These are phyloP conservation scores for Chromis chromis DNA, from an alignment of 2,797 vertebrate species.

Conservation along the genomic window DNA sequence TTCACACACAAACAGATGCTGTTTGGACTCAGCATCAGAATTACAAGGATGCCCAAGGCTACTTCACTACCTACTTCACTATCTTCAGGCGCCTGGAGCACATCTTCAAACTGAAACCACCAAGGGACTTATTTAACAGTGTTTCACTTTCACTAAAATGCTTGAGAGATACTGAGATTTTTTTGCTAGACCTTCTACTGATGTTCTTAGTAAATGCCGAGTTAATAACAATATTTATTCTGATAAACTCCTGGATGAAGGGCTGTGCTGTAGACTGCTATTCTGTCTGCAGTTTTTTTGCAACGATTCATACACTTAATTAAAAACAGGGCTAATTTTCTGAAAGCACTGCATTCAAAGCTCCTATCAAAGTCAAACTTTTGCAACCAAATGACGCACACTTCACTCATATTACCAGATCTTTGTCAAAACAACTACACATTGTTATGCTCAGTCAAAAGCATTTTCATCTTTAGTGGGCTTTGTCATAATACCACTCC, in stretches of 20 bases:
- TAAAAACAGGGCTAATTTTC: too few relatives aligned
- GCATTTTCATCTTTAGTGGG: too few relatives aligned
- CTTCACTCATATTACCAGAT: too few relatives aligned
- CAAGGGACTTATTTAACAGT: slow-evolving; percentile 25
- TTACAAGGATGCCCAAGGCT: slow-evolving; percentile 44
- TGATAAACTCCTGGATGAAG: background rate
- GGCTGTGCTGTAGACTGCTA: background rate
- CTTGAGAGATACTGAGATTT: background rate
- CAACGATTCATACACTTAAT: too few relatives aligned
- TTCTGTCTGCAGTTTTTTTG: background rate
- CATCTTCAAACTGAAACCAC: slow-evolving; percentile 33
- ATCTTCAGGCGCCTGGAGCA: slow-evolving; percentile 24
- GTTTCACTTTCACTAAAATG: slow-evolving; percentile 29
- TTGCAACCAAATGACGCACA: too few relatives aligned
- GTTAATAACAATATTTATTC: background rate
- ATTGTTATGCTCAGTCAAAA: too few relatives aligned
- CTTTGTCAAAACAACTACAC: too few relatives aligned
- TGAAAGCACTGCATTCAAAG: too few relatives aligned
- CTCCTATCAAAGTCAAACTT: too few relatives aligned
- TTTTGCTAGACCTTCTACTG: background rate
- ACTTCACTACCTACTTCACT: background rate
- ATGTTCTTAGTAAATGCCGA: background rate
- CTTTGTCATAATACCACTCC: too few relatives aligned
- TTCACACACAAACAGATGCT: slow-evolving; percentile 29
- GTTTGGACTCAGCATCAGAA: slow-evolving; percentile 47